Base-by-base conservation (phyloP, 2,113 vertebrate genomes). In the Maccullochella peelii region DNA sequence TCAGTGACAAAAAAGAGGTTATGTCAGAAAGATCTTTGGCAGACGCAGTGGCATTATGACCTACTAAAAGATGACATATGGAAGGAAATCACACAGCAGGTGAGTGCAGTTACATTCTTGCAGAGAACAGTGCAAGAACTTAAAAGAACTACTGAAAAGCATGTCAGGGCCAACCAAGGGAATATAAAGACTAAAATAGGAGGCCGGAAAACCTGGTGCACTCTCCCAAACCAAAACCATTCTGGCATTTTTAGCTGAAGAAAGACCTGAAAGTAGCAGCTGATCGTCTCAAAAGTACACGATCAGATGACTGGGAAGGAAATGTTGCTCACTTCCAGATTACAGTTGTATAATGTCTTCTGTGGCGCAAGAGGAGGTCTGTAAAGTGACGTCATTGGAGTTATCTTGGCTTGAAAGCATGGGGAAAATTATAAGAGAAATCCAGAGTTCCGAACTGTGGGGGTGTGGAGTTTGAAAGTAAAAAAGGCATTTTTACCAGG, bases 41-140 rank as follows among this genome's bases (percentile, higher is more conserved):
- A 83, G 52, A 69, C 23, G 27, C 62, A 47, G 73, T 70, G 59
- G 47, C 85, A 54, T 70, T 44, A 65, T 85, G 83, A 83, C 77
- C 73, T 59, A 79, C 25, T 72, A 74, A 85, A 82, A 84, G 18
- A 61, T 65, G 66, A 81, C 79, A 73, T 83, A 68, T 66, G 30
- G 47, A 74, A 59, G 71, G 79, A 79, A 81, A 76, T 77, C 16
- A 33, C 80, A 47, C 80, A 82, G 71, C 65, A 87, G 82, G 82
- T 79, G 74, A 54, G 30, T 8, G 3, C 6, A 2, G 67, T 61
- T 66, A 54, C 44, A 47, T 79, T 83, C 27, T 70, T 73, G 11
- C 54, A 62, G n/a, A 49, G 59, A 81, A 74, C 20, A 59, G n/a
- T 80, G 36, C 40, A 78, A 62, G 5, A 72, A 68, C 36, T 36